Evolutionary conservation across 2,888 invertebrate genomes (phyloP).

Genomic region (Siphonodentalium dalli): DNA sequence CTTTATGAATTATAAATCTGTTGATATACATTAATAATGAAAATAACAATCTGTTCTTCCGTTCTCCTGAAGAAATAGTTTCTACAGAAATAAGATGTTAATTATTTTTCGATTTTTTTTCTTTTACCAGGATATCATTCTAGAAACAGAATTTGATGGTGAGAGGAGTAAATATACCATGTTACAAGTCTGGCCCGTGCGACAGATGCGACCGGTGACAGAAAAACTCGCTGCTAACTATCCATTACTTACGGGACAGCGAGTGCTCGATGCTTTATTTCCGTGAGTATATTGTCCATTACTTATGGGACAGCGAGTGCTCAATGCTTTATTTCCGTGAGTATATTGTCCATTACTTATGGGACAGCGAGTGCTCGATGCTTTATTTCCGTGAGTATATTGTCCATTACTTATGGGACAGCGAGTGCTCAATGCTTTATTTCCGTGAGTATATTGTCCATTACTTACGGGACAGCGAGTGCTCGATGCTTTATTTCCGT

Average conservation of each 20-base stretch:
- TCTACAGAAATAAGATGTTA: too few relatives aligned
- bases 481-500: too few relatives aligned
- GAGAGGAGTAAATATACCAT: constrained; percentile 89
- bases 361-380: constrained; percentile 97
- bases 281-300: too few relatives aligned
- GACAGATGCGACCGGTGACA: constrained; percentile 93
- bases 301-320: too few relatives aligned
- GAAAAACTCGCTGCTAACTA: constrained; percentile 99
- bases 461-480: too few relatives aligned
- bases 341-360: constrained; percentile 97
- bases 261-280: constrained; percentile 97
- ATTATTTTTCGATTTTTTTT: background rate
- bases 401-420: too few relatives aligned
- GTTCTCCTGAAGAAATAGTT: background rate
- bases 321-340: too few relatives aligned
- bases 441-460: too few relatives aligned
- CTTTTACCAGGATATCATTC: constrained; percentile 79
- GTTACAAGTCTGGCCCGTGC: constrained; percentile 99
- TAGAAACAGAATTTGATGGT: constrained; percentile 99
- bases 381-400: constrained; percentile 94
- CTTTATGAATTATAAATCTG: too few relatives aligned
- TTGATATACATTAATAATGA: too few relatives aligned
- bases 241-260: constrained; percentile 96
- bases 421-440: too few relatives aligned
- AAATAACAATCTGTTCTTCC: background rate